A percentile compares a stretch with the other conserved stretches of the same genome.
Conservation (phyloP, 1,140 invertebrate species). For the Nilaparvata lugens region DNA sequence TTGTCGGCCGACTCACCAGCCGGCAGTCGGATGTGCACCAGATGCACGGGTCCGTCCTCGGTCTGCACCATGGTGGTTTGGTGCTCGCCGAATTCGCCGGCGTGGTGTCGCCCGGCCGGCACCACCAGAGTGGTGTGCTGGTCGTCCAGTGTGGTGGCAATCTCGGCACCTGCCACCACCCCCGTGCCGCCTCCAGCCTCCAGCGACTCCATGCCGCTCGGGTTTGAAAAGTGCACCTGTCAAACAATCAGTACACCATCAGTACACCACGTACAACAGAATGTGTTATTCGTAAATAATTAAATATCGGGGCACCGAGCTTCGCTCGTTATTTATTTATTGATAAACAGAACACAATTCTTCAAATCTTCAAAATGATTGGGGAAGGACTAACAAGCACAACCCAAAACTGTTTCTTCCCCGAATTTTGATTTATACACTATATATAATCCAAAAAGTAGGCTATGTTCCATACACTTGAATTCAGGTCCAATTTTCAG, state of each 20-base stretch:
- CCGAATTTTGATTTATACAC: too few relatives aligned
- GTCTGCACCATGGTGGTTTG: slow-evolving; percentile 25
- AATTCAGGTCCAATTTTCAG: too few relatives aligned
- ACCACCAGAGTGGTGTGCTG: slow-evolving; percentile 1
- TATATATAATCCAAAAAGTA: too few relatives aligned
- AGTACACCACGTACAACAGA: too few relatives aligned
- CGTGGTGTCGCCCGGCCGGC: neutral
- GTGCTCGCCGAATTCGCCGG: neutral
- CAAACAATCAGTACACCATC: too few relatives aligned
- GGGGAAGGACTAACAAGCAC: too few relatives aligned
- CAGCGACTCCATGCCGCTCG: slow-evolving; percentile 8
- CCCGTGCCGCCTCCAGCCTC: slow-evolving; percentile 4
- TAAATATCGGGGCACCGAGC: too few relatives aligned
- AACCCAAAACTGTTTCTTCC: too few relatives aligned
- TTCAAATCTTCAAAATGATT: too few relatives aligned
- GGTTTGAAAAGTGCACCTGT: slow-evolving; percentile 13
- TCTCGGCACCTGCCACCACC: slow-evolving; percentile 5
- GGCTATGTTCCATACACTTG: too few relatives aligned
- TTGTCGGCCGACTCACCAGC: neutral
- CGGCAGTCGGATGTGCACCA: slow-evolving; percentile 26
- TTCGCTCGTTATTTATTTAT: too few relatives aligned
- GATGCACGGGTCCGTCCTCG: slow-evolving; percentile 25
- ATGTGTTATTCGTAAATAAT: neutral
- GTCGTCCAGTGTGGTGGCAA: slow-evolving; percentile 9
- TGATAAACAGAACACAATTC: too few relatives aligned